Evolutionary conservation across 2,113 vertebrate species (phyloP).

Genomic region (Pelecanus crispus): DNA sequence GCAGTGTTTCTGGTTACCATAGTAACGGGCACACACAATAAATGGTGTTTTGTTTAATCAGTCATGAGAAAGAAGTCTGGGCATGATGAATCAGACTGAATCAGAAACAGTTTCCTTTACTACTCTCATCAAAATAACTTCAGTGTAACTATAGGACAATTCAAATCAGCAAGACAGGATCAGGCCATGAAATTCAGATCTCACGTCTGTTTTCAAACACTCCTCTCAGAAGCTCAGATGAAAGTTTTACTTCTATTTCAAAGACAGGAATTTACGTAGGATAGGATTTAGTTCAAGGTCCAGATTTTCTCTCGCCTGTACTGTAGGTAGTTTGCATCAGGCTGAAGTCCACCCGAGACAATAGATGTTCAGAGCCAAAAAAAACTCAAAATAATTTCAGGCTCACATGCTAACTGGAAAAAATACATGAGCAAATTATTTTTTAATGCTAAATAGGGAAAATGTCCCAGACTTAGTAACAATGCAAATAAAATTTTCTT

Average conservation of each 20-base stretch:
- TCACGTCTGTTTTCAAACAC: background rate
- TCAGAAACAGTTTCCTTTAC: slow-evolving; percentile 40
- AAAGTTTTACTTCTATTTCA: slow-evolving; percentile 21
- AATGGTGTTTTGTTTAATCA: slow-evolving; percentile 56
- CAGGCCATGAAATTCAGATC: background rate
- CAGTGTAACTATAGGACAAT: slow-evolving; percentile 10
- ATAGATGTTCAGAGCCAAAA: background rate
- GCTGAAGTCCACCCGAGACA: background rate
- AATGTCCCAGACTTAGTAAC: background rate
- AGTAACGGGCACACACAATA: slow-evolving; percentile 16
- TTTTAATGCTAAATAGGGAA: background rate
- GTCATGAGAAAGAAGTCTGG: slow-evolving; percentile 39
- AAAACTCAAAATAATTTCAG: background rate
- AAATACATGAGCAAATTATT: background rate
- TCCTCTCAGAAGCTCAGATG: background rate
- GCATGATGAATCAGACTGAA: slow-evolving; percentile 45
- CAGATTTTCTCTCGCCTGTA: background rate
- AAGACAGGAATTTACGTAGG: background rate
- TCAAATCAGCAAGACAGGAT: background rate
- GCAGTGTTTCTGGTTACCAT: background rate
- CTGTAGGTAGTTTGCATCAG: background rate
- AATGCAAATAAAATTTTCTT: background rate
- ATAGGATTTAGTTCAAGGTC: background rate
- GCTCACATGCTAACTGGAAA: background rate
- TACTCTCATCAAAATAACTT: slow-evolving; percentile 15